phyloP scores from a whole-genome alignment of 2,113 vertebrate genomes.

The Eurystomus gularis region DNA sequence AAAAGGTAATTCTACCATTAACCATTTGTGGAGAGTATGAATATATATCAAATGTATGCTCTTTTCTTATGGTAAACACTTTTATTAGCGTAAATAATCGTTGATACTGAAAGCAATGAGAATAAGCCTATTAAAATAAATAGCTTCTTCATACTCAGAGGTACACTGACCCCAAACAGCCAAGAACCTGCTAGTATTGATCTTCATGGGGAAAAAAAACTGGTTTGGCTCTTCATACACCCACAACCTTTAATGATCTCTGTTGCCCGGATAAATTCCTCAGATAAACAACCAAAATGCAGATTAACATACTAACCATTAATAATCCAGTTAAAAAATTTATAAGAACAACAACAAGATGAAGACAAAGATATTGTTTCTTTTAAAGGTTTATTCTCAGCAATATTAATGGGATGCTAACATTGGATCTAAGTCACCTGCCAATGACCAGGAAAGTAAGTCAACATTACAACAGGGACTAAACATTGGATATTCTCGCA shows the following conservation, averaged over 20 bases:
- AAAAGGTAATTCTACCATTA: neutral
- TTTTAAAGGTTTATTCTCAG: constrained; percentile 8
- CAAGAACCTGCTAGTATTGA: neutral
- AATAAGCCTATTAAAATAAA: neutral
- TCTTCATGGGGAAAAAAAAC: neutral
- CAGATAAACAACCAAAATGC: constrained; percentile 6
- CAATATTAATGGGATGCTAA: neutral
- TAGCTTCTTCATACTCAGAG: neutral
- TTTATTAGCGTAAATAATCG: neutral
- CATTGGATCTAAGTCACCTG: neutral
- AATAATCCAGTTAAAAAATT: neutral
- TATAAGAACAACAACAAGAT: neutral
- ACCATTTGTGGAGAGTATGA: neutral
- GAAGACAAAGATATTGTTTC: neutral
- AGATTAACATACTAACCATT: neutral
- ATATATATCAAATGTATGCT: neutral
- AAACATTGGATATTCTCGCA: neutral
- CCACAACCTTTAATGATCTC: neutral
- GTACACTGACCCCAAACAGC: neutral
- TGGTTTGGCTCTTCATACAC: neutral
- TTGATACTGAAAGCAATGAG: neutral
- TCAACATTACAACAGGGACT: neutral
- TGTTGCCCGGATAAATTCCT: neutral
- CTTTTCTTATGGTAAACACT: neutral
- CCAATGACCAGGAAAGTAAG: neutral